Percentiles rank a stretch among this genome's conserved stretches.
phyloP scores from a whole-genome alignment of 1,140 invertebrate species.

The Sitophilus oryzae region DNA sequence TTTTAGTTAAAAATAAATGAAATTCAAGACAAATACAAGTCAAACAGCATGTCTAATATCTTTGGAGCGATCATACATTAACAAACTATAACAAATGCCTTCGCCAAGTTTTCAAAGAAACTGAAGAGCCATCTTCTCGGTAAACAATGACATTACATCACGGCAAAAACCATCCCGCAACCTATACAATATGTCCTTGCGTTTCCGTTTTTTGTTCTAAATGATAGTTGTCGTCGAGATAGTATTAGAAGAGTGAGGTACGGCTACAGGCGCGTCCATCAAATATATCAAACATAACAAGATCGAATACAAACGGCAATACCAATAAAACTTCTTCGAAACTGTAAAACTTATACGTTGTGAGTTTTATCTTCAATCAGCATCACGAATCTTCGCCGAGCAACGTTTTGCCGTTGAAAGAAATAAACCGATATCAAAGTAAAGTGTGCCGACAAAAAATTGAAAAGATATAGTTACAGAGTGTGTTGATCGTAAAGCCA shows the following conservation, averaged over 20 bases:
- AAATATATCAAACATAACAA: slow-evolving; percentile 17
- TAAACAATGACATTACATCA: no score
- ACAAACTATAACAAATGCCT: no score
- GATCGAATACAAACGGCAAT: slow-evolving; percentile 11
- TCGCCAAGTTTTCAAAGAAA: no score
- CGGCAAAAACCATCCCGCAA: no score
- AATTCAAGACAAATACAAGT: no score
- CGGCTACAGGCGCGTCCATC: background rate
- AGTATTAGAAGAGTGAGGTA: background rate
- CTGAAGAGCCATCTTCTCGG: no score
- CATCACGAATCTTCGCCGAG: slow-evolving; percentile 18
- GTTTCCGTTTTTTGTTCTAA: no score
- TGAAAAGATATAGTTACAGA: slow-evolving; percentile 20
- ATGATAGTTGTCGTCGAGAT: background rate
- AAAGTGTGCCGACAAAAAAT: slow-evolving; percentile 14
- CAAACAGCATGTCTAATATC: no score
- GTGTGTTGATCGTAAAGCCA: no score
- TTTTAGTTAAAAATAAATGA: no score
- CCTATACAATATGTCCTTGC: no score
- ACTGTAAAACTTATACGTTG: slow-evolving; percentile 12
- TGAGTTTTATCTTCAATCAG: slow-evolving; percentile 20
- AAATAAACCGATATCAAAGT: slow-evolving; percentile 19
- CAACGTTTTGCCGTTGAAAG: slow-evolving; percentile 10
- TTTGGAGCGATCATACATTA: no score
- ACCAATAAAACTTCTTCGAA: slow-evolving; percentile 20